Conservation (phyloP, 2,113 vertebrate genomes). For the Hippocampus zosterae region DNA sequence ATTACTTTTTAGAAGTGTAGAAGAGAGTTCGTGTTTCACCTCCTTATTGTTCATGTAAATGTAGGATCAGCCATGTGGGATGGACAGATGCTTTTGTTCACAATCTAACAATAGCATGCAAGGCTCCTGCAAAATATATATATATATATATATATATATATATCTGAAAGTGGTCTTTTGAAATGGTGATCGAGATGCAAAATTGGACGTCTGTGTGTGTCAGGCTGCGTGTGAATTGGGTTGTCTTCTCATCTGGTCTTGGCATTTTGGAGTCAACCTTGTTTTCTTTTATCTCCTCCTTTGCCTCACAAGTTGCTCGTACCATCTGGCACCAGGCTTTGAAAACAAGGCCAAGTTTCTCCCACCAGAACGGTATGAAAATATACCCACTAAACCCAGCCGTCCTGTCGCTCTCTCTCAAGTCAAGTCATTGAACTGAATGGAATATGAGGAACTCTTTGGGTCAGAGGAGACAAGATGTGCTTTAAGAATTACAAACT, state of each 20-base stretch:
- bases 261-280: conserved; percentile 64
- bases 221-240: conserved; percentile 50
- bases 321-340: conserved; percentile 70
- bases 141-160: conserved; percentile 5
- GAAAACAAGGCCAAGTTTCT: conserved; percentile 73
- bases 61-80: conserved; percentile 19
- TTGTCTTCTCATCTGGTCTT: conserved; percentile 68
- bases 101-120: conserved; percentile 23
- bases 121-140: conserved; percentile 11
- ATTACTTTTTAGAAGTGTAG: not conserved
- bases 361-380: conserved; percentile 72
- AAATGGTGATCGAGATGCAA: conserved; percentile 47
- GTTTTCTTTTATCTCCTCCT: conserved; percentile 57
- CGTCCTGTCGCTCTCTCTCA: conserved; percentile 55
- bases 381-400: conserved; percentile 58
- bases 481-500: conserved; percentile 1
- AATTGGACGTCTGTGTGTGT: conserved; percentile 22
- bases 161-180: conserved; percentile 45
- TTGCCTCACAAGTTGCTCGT: conserved; percentile 65
- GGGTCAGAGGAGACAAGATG: conserved; percentile 16
- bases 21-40: not conserved
- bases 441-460: conserved; percentile 19
- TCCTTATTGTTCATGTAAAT: conserved; percentile 14
- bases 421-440: conserved; percentile 39
- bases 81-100: conserved; percentile 37